Evolutionary conservation across 2,888 invertebrate genomes (phyloP).

Genomic region (Xiphydria camelus): DNA sequence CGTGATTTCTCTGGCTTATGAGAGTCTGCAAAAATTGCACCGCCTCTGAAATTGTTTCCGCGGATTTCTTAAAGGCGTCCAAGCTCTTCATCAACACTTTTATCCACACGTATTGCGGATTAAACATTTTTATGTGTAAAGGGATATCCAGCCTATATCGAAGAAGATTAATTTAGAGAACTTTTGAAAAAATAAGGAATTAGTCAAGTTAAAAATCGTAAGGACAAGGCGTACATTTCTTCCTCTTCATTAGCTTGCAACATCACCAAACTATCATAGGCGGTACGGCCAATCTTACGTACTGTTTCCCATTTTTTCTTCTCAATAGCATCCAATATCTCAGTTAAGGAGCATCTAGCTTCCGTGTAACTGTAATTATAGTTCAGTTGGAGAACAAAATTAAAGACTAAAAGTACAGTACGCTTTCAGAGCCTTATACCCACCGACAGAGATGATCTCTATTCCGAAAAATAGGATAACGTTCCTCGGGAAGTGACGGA

Average conservation of each 20-base stretch:
- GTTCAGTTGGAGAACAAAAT: neutral
- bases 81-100: slow-evolving; percentile 47
- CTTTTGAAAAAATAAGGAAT: neutral
- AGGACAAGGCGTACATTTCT: neutral
- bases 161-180: neutral
- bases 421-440: slow-evolving; percentile 2
- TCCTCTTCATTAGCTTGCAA: slow-evolving; percentile 1
- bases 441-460: slow-evolving; percentile 38
- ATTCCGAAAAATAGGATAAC: slow-evolving; percentile 44
- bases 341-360: slow-evolving; percentile 26
- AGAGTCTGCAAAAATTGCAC: slow-evolving; percentile 32
- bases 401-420: neutral
- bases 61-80: slow-evolving; percentile 45
- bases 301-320: slow-evolving; percentile 41
- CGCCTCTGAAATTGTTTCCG: slow-evolving; percentile 27
- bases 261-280: slow-evolving; percentile 27
- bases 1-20: slow-evolving; percentile 32
- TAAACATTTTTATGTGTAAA: slow-evolving; percentile 38
- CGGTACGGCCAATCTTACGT: slow-evolving; percentile 31
- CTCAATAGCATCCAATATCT: slow-evolving; percentile 26
- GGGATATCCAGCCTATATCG: no score
- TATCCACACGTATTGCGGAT: slow-evolving; percentile 39
- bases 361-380: slow-evolving; percentile 34
- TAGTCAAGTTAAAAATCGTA: neutral
- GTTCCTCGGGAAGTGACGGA: slow-evolving; percentile 29